These are phyloP conservation scores for Tortrix viridana DNA, from an alignment of 2,888 invertebrate species.

Conservation along the genomic window DNA sequence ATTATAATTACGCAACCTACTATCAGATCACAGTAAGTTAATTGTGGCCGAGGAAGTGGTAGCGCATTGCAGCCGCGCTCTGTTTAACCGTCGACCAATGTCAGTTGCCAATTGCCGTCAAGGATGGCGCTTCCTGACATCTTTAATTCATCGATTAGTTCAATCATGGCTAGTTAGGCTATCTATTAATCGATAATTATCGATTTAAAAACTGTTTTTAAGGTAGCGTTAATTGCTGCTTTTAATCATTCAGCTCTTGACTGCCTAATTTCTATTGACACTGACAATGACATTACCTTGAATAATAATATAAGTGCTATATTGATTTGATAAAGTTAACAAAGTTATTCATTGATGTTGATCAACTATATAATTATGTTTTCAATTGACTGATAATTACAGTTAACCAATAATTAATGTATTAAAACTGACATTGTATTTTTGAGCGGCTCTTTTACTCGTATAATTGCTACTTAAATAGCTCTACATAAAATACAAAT, in stretches of 20 bases:
- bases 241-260: too few species aligned
- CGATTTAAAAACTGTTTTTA: too few species aligned
- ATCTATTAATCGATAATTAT: neutral
- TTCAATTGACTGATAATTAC: neutral
- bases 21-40: constrained; percentile 45
- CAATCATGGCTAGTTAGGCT: constrained; percentile 1
- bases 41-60: constrained; percentile 52
- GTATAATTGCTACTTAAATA: too few species aligned
- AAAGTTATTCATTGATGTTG: too few species aligned
- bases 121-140: constrained; percentile 29
- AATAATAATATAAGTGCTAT: too few species aligned
- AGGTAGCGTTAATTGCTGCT: too few species aligned
- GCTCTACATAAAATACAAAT: too few species aligned
- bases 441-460: too few species aligned
- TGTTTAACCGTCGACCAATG: constrained; percentile 43
- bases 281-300: too few species aligned
- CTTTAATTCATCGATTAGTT: constrained; percentile 24
- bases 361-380: neutral
- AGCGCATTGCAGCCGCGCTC: constrained; percentile 41
- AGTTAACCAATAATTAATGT: constrained; percentile 5
- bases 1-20: constrained; percentile 21
- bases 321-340: too few species aligned
- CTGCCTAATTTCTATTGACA: too few species aligned
- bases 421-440: neutral
- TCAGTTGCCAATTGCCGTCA: constrained; percentile 22